phyloP scores from a whole-genome alignment of 2,888 invertebrate species.

The Endotricha flammealis region DNA sequence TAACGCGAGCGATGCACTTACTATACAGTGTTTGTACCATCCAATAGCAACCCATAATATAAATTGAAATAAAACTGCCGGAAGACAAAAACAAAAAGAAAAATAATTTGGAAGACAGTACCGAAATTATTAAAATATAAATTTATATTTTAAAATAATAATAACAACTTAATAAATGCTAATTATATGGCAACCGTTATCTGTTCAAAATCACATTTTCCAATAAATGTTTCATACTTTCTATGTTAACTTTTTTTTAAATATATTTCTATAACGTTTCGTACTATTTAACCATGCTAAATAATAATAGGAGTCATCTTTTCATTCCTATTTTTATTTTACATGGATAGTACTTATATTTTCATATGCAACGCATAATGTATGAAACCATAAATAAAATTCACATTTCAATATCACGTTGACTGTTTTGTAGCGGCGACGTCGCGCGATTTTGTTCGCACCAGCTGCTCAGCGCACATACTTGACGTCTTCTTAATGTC shows the following conservation, averaged over 20 bases:
- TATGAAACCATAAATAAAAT: too few relatives aligned
- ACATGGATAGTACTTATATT: too few relatives aligned
- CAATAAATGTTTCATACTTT: not conserved
- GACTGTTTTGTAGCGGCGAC: too few relatives aligned
- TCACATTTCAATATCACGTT: too few relatives aligned
- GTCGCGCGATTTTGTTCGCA: too few relatives aligned
- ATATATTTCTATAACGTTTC: too few relatives aligned
- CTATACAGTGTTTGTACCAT: slow-evolving; percentile 42
- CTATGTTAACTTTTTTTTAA: not conserved
- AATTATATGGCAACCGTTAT: slow-evolving; percentile 41
- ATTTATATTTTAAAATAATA: slow-evolving; percentile 15
- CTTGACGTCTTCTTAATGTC: too few relatives aligned
- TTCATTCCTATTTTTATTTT: too few relatives aligned
- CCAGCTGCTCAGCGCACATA: too few relatives aligned
- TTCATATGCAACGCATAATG: too few relatives aligned
- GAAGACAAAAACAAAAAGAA: slow-evolving; percentile 39
- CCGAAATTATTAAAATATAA: slow-evolving; percentile 26
- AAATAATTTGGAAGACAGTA: slow-evolving; percentile 52
- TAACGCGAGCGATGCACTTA: slow-evolving; percentile 56
- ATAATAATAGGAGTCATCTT: too few relatives aligned
- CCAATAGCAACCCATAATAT: slow-evolving; percentile 17
- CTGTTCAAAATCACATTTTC: slow-evolving; percentile 12
- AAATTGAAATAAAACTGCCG: slow-evolving; percentile 26
- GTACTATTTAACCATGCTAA: too few relatives aligned
- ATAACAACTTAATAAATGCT: slow-evolving; percentile 37